Percentiles rank a stretch among this genome's conserved stretches.
phyloP scores from a whole-genome alignment of 1,140 invertebrate species.

The Diorhabda carinulata region DNA sequence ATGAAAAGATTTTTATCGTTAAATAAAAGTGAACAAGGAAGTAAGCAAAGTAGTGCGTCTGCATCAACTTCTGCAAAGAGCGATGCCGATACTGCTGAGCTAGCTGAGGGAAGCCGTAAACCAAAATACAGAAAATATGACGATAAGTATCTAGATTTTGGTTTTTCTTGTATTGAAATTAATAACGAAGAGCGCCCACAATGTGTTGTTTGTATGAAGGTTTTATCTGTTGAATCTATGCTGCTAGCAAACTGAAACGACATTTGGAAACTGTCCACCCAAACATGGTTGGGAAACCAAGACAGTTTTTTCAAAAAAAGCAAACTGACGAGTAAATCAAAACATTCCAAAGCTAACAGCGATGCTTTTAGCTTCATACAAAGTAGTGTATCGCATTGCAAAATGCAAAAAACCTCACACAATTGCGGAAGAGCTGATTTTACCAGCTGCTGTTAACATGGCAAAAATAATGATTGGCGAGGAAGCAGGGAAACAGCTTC shows the following conservation, averaged over 20 bases:
- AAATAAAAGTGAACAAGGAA: conserved; percentile 6
- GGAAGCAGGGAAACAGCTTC: conserved; percentile 7
- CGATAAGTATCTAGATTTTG: neutral
- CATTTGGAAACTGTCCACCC: conserved; percentile 16
- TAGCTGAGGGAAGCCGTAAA: neutral
- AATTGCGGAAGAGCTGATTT: conserved; percentile 32
- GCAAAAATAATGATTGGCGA: conserved; percentile 11
- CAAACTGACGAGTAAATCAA: neutral
- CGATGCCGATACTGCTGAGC: neutral
- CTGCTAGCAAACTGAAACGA: conserved; percentile 4
- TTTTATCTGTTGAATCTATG: conserved; percentile 10
- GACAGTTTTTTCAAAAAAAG: neutral
- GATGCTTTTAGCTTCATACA: neutral
- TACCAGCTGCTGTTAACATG: conserved; percentile 38
- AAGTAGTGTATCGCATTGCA: no score
- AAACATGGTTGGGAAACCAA: conserved; percentile 9
- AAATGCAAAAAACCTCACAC: no score
- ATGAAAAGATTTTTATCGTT: conserved; percentile 4
- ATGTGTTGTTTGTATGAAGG: conserved; percentile 10
- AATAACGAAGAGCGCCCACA: conserved; percentile 5
- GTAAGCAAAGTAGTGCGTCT: conserved; percentile 1
- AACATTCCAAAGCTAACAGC: neutral
- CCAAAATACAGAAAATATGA: conserved; percentile 11
- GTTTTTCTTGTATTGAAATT: conserved; percentile 3
- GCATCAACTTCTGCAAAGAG: conserved; percentile 1